Evolutionary conservation across 2,113 vertebrate genomes (phyloP), one percentile per base, ranked within the genome.

Genomic region (Urocolius indicus): DNA sequence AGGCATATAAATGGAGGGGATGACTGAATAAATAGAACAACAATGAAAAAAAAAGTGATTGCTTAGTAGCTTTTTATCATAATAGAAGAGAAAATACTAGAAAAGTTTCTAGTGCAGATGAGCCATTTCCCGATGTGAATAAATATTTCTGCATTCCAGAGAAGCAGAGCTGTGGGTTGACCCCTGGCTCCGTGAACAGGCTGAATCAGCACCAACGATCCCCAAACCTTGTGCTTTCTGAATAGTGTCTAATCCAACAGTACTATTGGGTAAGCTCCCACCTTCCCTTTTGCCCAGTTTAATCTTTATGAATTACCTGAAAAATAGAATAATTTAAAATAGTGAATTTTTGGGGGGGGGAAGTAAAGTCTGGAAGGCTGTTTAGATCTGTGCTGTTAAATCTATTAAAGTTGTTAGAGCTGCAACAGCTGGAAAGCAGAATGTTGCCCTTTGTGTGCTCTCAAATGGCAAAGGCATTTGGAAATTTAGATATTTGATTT

Each of bases 111-210:
- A 90, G 51, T 90, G 72, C 80, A 95, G 89, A 97, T 92, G 76
- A 91, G 88, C 65, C 4, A 0, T 77, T 95, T 96, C 95, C 96
- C 93, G 95, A 95, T 95, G 95, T 94, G 95, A 72, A 95, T 93
- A 96, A 95, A 93, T 95, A 94, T 93, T 95, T 96, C 95, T 97
- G 83, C 94, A 94, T 94, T 96, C 94, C 94, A 91, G 94, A 72
- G 89, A 62, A 95, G 83, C 18, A 89, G 89, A 94, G 77, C 93
- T 95, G 95, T 90, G 89, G 91, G 94, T 90, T 97, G 93, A 97
- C 95, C 95, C 86, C 62, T 94, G 89, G 76, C 85, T 96, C 73
- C 81, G 23, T 51, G 77, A 93, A 93, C 2, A n/a, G 91, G 95
- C 95, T 97, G 95, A 96, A 92, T 96, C 95, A 93, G 95, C 96